Evolutionary conservation across 2,888 invertebrate genomes (phyloP), one percentile per base, ranked within the genome.

Genomic region (Petrophora chlorosata): DNA sequence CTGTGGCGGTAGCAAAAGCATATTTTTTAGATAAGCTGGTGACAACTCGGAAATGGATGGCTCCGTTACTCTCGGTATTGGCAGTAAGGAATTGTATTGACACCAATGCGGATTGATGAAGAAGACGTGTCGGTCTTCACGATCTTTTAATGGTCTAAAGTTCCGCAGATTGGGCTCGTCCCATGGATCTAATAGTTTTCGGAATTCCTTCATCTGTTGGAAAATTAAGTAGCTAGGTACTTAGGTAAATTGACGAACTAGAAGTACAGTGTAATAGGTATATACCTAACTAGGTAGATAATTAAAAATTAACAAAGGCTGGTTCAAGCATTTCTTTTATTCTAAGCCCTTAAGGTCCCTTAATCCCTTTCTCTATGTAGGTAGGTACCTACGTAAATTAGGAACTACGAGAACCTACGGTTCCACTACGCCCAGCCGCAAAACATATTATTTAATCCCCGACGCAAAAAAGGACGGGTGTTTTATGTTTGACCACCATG

Each of bases 31-130:
- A 51, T 90, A 90, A 0, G 70, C 76, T 2, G 76, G 72, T 5
- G 90, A 89, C 0, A 86, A 41, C 8, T 70, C 54, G 1, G 90
- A 79, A 43, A 88, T 85, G 0, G 84, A 84, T 1, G 70, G 53
- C 48, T 85, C 84, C 14, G 80, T 81, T 5, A 81, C 0, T 36
- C 83, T 76, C 1, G 85, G 83, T 59, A 82, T 79, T 0, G 90
- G 90, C 14, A 92, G 61, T 25, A 92, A 63, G 0, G 92, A 90
- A 49, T 91, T 87, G 59, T 91, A 91, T 46, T 82, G 83, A 39
- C 67, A 74, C 77, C 85, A 85, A 42, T 91, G 91, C 1, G 92
- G 91, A 45, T 80, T 89, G 22, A 92, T 90, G 44, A 92, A 91
- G 56, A 92, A 91, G 0, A 93, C 56, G 10, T 80, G 80, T 23